Percentiles rank a stretch among this genome's conserved stretches.
These are phyloP conservation scores for Cyanoliseus patagonus DNA, from an alignment of 2,113 vertebrate genomes.

Conservation along the genomic window DNA sequence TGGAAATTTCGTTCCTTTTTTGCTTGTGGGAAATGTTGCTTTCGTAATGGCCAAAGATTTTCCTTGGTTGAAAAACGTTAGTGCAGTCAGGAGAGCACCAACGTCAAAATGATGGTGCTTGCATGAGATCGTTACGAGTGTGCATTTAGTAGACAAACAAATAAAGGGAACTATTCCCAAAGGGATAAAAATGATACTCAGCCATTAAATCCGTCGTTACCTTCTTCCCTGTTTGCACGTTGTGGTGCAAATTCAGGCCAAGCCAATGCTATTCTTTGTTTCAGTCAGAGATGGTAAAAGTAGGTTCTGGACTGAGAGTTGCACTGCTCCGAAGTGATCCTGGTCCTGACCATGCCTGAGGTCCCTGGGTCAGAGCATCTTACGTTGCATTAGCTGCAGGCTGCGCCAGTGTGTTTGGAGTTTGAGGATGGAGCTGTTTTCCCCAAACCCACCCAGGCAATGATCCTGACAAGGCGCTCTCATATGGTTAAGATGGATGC, in stretches of 20 bases:
- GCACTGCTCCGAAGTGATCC: not conserved
- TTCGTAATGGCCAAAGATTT: not conserved
- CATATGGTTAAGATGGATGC: not conserved
- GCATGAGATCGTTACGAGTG: not conserved
- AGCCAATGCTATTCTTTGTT: not conserved
- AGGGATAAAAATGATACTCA: not conserved
- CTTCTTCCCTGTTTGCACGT: not conserved
- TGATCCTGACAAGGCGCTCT: too few species aligned
- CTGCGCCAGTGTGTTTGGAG: not conserved
- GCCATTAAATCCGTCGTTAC: not conserved
- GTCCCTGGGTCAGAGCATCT: not conserved
- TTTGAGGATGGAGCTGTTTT: not conserved
- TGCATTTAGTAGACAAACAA: not conserved
- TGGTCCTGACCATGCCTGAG: accelerated
- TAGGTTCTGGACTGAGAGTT: not conserved
- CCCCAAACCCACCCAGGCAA: not conserved
- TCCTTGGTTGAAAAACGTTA: not conserved
- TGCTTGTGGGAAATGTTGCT: not conserved
- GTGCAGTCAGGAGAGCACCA: not conserved
- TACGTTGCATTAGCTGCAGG: not conserved
- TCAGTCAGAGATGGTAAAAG: not conserved
- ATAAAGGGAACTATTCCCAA: not conserved
- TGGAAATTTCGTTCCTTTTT: not conserved
- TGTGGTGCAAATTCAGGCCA: not conserved
- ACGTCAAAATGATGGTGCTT: not conserved